phyloP scores from a whole-genome alignment of 2,113 vertebrate genomes.

The Campylomormyrus numenius region DNA sequence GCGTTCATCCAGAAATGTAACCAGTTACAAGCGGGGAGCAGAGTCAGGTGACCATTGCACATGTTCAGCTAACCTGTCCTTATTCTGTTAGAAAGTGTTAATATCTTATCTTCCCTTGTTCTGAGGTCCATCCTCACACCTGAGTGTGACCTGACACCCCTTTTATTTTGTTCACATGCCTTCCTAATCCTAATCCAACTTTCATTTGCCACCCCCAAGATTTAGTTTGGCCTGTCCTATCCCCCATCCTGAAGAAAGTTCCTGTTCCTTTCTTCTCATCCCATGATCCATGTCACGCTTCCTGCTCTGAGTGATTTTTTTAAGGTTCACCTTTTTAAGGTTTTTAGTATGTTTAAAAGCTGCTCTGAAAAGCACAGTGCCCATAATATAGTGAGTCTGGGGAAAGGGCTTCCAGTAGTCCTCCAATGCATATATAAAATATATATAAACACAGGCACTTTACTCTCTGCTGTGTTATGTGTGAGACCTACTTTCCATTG shows the following conservation, averaged over 20 bases:
- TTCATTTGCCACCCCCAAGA: not conserved
- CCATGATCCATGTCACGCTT: not conserved
- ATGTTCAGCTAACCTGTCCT: not conserved
- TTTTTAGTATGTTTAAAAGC: not conserved
- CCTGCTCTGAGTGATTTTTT: not conserved
- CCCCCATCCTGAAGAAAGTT: not conserved
- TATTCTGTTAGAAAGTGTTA: not conserved
- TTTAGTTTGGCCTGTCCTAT: not conserved
- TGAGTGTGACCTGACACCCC: not conserved
- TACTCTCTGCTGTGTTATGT: not conserved
- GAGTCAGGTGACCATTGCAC: not conserved
- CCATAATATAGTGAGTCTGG: not conserved
- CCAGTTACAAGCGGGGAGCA: not conserved
- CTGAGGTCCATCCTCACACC: not conserved
- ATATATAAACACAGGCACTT: not conserved
- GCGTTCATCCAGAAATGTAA: not conserved
- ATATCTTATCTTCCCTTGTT: not conserved
- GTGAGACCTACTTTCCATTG: slow-evolving; percentile 4
- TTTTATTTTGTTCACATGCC: not conserved
- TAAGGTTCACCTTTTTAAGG: not conserved
- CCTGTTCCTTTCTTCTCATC: not conserved
- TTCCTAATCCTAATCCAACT: not conserved
- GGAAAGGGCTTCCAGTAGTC: not conserved
- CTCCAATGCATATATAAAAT: not conserved
- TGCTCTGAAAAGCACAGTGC: not conserved